Conservation (phyloP, 1,140 invertebrate species). For the Eumaeus atala region DNA sequence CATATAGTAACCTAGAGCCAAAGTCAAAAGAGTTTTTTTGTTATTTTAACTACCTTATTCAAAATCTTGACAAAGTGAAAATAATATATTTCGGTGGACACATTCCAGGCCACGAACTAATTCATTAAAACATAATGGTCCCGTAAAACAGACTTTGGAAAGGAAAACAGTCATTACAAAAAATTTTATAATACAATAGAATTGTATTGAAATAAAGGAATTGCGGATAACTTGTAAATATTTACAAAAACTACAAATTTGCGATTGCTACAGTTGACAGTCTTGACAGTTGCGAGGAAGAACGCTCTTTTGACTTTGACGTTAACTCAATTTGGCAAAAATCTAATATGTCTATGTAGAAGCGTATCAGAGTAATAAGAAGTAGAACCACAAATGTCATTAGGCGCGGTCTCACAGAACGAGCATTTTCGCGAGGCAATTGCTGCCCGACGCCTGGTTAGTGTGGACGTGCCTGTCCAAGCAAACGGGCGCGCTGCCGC, state of each 20-base stretch:
- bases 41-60: constrained; percentile 18
- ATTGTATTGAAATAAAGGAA: neutral
- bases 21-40: constrained; percentile 24
- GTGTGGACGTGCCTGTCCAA: too few species aligned
- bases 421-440: too few species aligned
- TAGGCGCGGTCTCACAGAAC: too few species aligned
- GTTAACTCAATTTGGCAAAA: constrained; percentile 13
- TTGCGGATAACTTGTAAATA: constrained; percentile 9
- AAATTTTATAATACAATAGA: constrained; percentile 6
- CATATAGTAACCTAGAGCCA: constrained; percentile 15
- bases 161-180: constrained; percentile 12
- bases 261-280: constrained; percentile 15
- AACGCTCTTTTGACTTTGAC: constrained; percentile 18
- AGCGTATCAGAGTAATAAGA: too few species aligned
- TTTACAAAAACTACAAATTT: constrained; percentile 19
- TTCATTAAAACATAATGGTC: constrained; percentile 15
- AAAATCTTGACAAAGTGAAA: constrained; percentile 8
- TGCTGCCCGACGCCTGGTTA: too few species aligned
- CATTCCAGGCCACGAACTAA: constrained; percentile 11
- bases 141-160: constrained; percentile 19
- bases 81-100: constrained; percentile 12
- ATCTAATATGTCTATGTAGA: too few species aligned
- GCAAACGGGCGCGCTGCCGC: too few species aligned
- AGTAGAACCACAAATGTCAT: too few species aligned
- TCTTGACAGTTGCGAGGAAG: constrained; percentile 17